Conservation (phyloP, 2,113 vertebrate genomes). For the Bagarius yarrelli region DNA sequence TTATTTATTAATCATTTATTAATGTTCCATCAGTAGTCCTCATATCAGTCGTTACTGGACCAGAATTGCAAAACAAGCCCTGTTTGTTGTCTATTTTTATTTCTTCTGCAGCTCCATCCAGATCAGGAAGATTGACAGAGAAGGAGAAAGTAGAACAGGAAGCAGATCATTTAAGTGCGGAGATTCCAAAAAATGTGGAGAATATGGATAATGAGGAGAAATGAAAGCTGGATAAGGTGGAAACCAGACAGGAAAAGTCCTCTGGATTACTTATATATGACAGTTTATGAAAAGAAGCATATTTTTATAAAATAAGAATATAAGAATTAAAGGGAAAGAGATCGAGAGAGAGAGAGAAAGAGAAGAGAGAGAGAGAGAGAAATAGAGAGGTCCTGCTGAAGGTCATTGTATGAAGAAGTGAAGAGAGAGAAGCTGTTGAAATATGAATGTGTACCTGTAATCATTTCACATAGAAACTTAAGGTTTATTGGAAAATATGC, state of each 20-base stretch:
- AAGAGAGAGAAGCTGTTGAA: conserved; percentile 19
- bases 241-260: neutral
- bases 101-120: neutral
- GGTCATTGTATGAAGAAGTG: conserved; percentile 29
- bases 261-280: neutral
- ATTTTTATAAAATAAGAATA: conserved; percentile 7
- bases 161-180: neutral
- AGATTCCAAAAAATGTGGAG: neutral
- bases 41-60: neutral
- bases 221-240: neutral
- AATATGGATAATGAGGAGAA: neutral
- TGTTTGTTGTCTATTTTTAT: neutral
- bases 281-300: neutral
- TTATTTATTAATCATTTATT: neutral
- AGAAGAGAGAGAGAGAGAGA: neutral
- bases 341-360: neutral
- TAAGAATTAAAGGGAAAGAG: neutral
- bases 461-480: neutral
- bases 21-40: neutral
- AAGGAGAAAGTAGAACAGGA: neutral
- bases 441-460: neutral
- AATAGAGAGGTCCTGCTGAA: conserved; percentile 6
- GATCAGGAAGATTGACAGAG: neutral
- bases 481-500: neutral
- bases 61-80: neutral